Evolutionary conservation across 2,888 invertebrate species (phyloP).

Genomic region (Embidobia sp.): DNA sequence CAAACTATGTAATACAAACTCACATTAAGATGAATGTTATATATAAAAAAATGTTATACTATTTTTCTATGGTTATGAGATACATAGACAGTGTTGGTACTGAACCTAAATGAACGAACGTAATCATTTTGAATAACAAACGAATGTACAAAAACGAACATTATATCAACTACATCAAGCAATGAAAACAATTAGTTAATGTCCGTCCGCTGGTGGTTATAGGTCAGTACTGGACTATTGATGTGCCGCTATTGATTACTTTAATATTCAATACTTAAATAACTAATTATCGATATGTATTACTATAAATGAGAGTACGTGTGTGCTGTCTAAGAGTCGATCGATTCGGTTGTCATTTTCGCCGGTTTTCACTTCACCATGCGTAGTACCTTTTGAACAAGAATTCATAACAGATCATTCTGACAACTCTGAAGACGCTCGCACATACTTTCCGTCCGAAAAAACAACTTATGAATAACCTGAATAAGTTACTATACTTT

Average conservation of each 20-base stretch:
- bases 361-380: no score
- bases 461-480: slow-evolving; percentile 7
- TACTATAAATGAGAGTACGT: slow-evolving; percentile 29
- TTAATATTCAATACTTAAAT: slow-evolving; percentile 65
- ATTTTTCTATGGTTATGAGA: slow-evolving; percentile 78
- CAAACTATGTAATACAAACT: slow-evolving; percentile 50
- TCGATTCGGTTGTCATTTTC: no score
- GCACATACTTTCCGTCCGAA: slow-evolving; percentile 2
- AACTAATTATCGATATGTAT: slow-evolving; percentile 59
- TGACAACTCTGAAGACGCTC: neutral
- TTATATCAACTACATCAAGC: slow-evolving; percentile 29
- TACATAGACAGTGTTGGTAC: slow-evolving; percentile 77
- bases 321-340: slow-evolving; percentile 13
- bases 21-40: slow-evolving; percentile 69
- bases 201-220: slow-evolving; percentile 81
- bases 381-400: no score
- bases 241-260: slow-evolving; percentile 80
- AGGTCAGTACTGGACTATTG: slow-evolving; percentile 82
- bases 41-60: slow-evolving; percentile 74
- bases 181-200: slow-evolving; percentile 69
- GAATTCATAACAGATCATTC: no score
- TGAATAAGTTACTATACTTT: no score
- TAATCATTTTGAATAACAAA: slow-evolving; percentile 37
- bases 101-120: slow-evolving; percentile 74
- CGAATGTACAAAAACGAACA: slow-evolving; percentile 22